These are phyloP conservation scores for Eutolmus rufibarbis DNA, from an alignment of 2,888 invertebrate species.

Conservation along the genomic window DNA sequence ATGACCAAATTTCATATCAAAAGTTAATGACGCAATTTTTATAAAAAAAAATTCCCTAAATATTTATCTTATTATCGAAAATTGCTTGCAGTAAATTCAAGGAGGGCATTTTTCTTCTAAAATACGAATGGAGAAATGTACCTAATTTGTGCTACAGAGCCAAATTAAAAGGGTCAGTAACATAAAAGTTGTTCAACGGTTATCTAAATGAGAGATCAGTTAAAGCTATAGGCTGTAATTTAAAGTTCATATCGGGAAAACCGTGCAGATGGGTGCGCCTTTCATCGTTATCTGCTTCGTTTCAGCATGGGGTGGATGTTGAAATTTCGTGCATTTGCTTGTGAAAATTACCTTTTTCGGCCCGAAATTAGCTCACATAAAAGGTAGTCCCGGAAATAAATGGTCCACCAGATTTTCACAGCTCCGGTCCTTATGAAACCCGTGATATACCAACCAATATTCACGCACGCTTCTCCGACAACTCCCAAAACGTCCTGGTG, in stretches of 20 bases:
- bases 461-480: background rate
- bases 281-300: background rate
- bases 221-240: background rate
- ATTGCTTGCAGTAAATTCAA: background rate
- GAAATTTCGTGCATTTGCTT: background rate
- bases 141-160: background rate
- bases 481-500: background rate
- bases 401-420: background rate
- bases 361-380: background rate
- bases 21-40: background rate
- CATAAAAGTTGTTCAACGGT: background rate
- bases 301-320: background rate
- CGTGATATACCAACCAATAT: background rate
- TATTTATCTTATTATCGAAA: background rate
- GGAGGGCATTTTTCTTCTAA: background rate
- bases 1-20: background rate
- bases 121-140: background rate
- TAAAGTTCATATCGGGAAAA: background rate
- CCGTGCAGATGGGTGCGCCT: background rate
- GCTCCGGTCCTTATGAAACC: background rate
- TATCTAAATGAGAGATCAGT: background rate
- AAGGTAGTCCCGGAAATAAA: background rate
- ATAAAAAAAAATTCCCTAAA: background rate
- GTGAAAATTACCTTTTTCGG: background rate
- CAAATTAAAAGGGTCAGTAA: background rate